A percentile compares a stretch with the other conserved stretches of the same genome.
These are phyloP conservation scores for Drosophila athabasca DNA, from an alignment of 1,140 invertebrate species.

Conservation along the genomic window DNA sequence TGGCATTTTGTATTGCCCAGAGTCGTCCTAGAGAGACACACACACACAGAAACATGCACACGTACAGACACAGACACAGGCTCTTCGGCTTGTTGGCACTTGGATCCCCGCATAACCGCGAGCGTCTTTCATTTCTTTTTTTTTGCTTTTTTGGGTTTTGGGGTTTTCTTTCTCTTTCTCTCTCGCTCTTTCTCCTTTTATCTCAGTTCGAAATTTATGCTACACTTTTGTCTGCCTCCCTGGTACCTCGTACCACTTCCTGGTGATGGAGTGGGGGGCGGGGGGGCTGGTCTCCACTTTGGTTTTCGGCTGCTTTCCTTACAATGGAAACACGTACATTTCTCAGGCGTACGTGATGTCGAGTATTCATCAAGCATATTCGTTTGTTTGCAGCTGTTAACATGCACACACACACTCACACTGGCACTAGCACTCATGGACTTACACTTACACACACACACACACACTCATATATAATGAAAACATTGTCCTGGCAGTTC, in stretches of 20 bases:
- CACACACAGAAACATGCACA: constrained; percentile 1
- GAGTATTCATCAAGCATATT: constrained; percentile 79
- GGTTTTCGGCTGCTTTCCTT: constrained; percentile 53
- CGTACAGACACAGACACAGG: constrained; percentile 1
- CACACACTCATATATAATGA: constrained; percentile 54
- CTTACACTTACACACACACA: constrained; percentile 11
- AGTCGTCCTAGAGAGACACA: not conserved
- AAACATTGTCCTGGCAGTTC: constrained; percentile 69
- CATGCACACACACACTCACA: constrained; percentile 16
- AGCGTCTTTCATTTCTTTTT: constrained; percentile 39
- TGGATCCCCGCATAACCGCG: constrained; percentile 72
- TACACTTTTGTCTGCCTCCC: constrained; percentile 49
- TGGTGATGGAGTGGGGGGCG: not conserved
- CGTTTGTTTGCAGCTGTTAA: constrained; percentile 61
- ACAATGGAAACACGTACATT: constrained; percentile 78
- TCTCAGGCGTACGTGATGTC: constrained; percentile 78
- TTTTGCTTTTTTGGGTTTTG: constrained; percentile 11
- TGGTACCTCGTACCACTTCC: constrained; percentile 28
- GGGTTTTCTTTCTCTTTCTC: not conserved
- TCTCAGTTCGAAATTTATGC: constrained; percentile 49
- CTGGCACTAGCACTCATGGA: not conserved
- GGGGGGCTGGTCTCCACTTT: not conserved
- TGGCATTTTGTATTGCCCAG: constrained; percentile 63
- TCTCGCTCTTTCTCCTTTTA: constrained; percentile 18
- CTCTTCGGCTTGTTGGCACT: constrained; percentile 70